Evolutionary conservation across 2,888 invertebrate species (phyloP), one percentile per base, ranked within the genome.

Genomic region (Mythimna impura): DNA sequence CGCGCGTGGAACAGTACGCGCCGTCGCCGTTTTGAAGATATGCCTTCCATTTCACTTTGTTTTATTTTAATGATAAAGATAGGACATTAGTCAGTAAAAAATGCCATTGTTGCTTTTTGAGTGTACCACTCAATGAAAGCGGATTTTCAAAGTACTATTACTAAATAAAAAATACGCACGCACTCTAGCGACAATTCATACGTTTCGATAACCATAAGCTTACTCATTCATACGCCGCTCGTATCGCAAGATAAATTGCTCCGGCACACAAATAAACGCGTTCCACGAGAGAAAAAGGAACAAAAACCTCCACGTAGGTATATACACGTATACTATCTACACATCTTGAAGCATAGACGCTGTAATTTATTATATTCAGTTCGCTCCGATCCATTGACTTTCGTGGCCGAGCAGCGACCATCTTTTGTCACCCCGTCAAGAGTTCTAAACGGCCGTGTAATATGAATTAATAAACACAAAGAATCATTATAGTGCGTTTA

Each of bases 391-490:
- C 93, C 94, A 94, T 95, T 95, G 95, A 94, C 92, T 95, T 92
- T 94, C 92, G 95, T 93, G 94, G 94, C 92, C 92, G 92, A 91
- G 90, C 91, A 88, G 91, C 88, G 91, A 90, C 88, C 88, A 91
- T 92, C 94, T 91, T 94, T 96, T 95, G 95, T 96, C 94, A 91
- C 91, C 91, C 88, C 91, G 92, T 93, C 92, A 91, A 93, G 94
- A 92, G 91, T 89, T 86, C 89, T 94, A 95, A 96, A 93, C 94
- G 94, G 91, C 95, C 95, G 94, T 96, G 93, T 96, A 96, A 96
- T 96, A 96, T 95, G 96, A 96, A 96, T 95, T 96, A 96, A 96
- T 96, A 96, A 96, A 93, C 93, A 95, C 95, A 95, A 95, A 94
- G 93, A 92, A 93, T 91, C 92, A 92, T 94, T 94, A 94, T 94